A percentile compares a stretch with the other conserved stretches of the same genome.
Conservation (phyloP, 1,140 invertebrate species). For the Pristionchus pacificus region DNA sequence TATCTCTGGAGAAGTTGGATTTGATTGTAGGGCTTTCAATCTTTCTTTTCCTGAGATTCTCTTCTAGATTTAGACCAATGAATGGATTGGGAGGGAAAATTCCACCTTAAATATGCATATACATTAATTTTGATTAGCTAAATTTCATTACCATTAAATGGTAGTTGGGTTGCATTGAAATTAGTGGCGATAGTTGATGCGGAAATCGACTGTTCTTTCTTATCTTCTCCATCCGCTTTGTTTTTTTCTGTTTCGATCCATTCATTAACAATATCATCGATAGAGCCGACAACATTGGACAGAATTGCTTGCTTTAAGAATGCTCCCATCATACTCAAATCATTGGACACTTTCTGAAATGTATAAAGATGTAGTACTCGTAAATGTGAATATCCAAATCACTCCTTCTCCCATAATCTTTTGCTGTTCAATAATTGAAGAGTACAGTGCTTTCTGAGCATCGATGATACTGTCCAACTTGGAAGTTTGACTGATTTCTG, state of each 20-base stretch:
- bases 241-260: background rate
- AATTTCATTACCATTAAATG: background rate
- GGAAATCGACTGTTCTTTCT: no score
- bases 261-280: constrained; percentile 10
- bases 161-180: background rate
- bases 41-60: background rate
- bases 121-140: background rate
- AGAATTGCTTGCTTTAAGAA: constrained; percentile 15
- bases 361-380: background rate
- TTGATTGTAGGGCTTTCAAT: background rate
- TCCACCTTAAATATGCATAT: background rate
- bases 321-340: constrained; percentile 5
- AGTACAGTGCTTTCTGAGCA: constrained; percentile 11
- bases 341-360: background rate
- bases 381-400: background rate
- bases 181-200: background rate
- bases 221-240: background rate
- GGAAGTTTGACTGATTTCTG: constrained; percentile 13
- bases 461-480: no score
- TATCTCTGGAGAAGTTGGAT: background rate
- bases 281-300: background rate
- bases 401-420: constrained; percentile 7
- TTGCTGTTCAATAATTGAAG: constrained; percentile 14
- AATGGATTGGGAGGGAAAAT: background rate
- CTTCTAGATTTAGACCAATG: background rate